phyloP scores from a whole-genome alignment of 2,888 invertebrate genomes.

The Urechis unicinctus region DNA sequence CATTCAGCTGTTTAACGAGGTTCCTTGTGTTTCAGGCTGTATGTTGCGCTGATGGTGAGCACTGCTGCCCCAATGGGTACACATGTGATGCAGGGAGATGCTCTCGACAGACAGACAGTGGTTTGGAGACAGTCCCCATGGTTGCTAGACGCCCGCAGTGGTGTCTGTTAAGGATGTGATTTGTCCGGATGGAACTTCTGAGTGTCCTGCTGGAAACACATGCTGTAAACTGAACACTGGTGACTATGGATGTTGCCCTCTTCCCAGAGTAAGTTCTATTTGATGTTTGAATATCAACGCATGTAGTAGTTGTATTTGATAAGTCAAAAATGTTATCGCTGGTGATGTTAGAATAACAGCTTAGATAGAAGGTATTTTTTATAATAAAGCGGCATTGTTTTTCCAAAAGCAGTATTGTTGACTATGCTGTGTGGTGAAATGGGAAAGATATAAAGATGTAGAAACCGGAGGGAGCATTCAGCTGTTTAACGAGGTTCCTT shows the following conservation, averaged over 20 bases:
- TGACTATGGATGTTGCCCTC: slow-evolving; percentile 39
- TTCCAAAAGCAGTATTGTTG: too few relatives aligned
- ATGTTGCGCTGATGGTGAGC: not conserved
- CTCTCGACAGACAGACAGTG: not conserved
- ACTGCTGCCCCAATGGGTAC: not conserved
- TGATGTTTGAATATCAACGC: too few relatives aligned
- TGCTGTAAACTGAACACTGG: slow-evolving; percentile 30
- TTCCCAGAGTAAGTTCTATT: slow-evolving; percentile 28
- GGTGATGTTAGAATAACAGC: too few relatives aligned
- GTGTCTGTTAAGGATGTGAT: not conserved
- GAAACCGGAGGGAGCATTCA: too few relatives aligned
- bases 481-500: too few relatives aligned
- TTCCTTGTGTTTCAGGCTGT: not conserved
- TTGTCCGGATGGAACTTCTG: not conserved
- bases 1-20: too few relatives aligned
- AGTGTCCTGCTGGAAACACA: slow-evolving; percentile 30
- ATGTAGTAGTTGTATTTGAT: too few relatives aligned
- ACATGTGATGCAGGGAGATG: not conserved
- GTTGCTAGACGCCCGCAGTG: too few relatives aligned
- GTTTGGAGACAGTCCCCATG: not conserved
- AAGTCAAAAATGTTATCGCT: too few relatives aligned
- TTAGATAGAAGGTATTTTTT: too few relatives aligned
- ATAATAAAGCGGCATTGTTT: too few relatives aligned
- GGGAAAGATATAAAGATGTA: too few relatives aligned
- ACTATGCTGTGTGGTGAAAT: not conserved